Base-by-base conservation (phyloP, 2,113 vertebrate species). In the Elephantulus edwardii region DNA sequence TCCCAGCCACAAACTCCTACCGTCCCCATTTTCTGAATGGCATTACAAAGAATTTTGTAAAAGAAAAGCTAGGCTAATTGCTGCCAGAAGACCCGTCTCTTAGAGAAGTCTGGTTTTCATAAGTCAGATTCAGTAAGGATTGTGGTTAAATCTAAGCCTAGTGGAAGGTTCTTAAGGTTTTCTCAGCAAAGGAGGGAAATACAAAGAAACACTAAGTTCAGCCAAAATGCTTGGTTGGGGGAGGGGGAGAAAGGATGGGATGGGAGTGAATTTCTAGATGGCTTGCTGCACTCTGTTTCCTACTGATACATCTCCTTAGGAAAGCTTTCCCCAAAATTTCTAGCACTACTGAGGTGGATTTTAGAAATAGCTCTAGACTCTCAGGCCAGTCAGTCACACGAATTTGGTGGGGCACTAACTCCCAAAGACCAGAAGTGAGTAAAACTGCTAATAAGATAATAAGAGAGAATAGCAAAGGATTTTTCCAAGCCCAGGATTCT, bases 1-100 rank as follows among this genome's bases (percentile, higher is more conserved):
- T 79, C 38, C 33, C 48, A 82, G 85, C 94, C 87, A 50, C 93
- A 94, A 86, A 92, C 85, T 93, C 91, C 90, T 86, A 90, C 95
- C 35, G 5, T 26, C 94, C 88, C 24, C 6, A 30, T 88, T 91
- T 96, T 96, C 88, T 96, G 97, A 97, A 98, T 97, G 97, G 97
- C 97, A 97, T 98, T 97, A 98, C 97, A 97, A 98, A 98, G 97
- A 98, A 97, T 98, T 98, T 97, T 98, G 96, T 97, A 96, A 96
- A 97, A 97, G 97, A 96, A 97, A 96, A 97, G 96, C 95, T 96
- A 97, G 97, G 95, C 97, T 98, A 97, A 97, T 97, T 97, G 97
- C 97, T 98, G 97, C 97, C 97, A 98, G 98, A 98, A 98, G 96
- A 97, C 92, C 80, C 72, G 96, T 97, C 97, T 96, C 95, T 93